These are phyloP conservation scores for Eospalax fontanierii DNA, from an alignment of 2,797 vertebrate species.

Conservation along the genomic window DNA sequence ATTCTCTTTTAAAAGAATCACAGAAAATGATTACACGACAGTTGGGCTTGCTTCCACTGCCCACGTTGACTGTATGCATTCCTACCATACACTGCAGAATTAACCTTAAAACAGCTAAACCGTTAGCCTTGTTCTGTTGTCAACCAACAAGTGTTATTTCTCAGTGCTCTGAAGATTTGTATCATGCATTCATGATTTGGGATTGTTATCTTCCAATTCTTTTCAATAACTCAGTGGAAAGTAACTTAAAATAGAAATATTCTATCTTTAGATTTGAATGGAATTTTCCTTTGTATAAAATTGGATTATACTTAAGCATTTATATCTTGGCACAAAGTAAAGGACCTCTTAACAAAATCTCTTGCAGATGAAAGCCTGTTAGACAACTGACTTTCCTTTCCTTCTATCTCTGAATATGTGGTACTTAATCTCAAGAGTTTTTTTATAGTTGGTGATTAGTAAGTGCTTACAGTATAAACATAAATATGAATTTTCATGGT, in stretches of 20 bases:
- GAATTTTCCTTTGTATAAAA: conserved; percentile 80
- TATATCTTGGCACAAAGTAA: conserved; percentile 71
- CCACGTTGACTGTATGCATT: conserved; percentile 31
- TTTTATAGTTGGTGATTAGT: conserved; percentile 59
- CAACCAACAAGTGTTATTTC: conserved; percentile 58
- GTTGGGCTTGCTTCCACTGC: conserved; percentile 31
- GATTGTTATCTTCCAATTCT: conserved; percentile 74
- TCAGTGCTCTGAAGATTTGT: conserved; percentile 61
- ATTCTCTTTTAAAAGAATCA: conserved; percentile 74
- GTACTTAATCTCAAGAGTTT: conserved; percentile 45
- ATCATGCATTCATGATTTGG: conserved; percentile 71
- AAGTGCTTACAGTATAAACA: conserved; percentile 47
- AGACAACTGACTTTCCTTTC: conserved; percentile 73
- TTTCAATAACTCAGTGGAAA: conserved; percentile 62
- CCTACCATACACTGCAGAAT: background rate
- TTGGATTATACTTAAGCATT: conserved; percentile 63
- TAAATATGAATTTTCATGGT: conserved; percentile 75
- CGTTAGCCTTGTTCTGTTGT: background rate
- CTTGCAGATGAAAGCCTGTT: conserved; percentile 69
- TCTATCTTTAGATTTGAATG: conserved; percentile 60
- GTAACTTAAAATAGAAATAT: conserved; percentile 71
- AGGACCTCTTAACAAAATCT: conserved; percentile 72
- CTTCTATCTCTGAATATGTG: conserved; percentile 60
- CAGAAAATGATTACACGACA: conserved; percentile 52
- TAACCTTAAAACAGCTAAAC: background rate